phyloP scores from a whole-genome alignment of 2,113 vertebrate species.

The Nannobrachium achirus region DNA sequence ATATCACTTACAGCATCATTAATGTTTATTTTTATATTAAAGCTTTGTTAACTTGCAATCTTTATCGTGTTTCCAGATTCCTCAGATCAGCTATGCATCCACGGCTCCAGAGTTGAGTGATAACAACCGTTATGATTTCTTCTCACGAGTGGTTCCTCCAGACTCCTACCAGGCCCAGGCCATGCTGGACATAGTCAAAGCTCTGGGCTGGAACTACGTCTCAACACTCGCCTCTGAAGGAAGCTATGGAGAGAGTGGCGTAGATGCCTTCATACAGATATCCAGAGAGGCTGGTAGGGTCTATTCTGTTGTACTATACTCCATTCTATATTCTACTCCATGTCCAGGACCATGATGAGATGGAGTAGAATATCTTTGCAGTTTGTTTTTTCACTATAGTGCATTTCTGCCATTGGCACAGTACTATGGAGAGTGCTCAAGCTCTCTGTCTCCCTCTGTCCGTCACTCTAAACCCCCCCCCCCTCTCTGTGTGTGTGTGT shows the following conservation, averaged over 20 bases:
- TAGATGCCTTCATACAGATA: constrained; percentile 90
- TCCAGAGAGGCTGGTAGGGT: constrained; percentile 87
- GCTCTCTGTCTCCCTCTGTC: background rate
- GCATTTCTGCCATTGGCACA: background rate
- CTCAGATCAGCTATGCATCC: constrained; percentile 92
- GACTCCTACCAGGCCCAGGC: constrained; percentile 94
- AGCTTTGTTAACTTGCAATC: too few relatives aligned
- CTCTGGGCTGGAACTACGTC: constrained; percentile 91
- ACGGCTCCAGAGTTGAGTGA: constrained; percentile 92
- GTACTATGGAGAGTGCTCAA: background rate
- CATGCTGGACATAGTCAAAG: constrained; percentile 91
- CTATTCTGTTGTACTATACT: background rate
- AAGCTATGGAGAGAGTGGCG: constrained; percentile 91
- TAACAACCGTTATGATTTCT: constrained; percentile 90
- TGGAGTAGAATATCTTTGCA: too few relatives aligned
- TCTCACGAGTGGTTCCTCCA: constrained; percentile 89
- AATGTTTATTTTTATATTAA: too few relatives aligned
- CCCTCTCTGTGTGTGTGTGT: too few relatives aligned
- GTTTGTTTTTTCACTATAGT: too few relatives aligned
- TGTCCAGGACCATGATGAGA: too few relatives aligned
- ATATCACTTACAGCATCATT: too few relatives aligned
- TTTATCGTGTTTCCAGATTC: constrained; percentile 75
- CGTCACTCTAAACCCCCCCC: background rate
- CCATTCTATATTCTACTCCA: too few relatives aligned
- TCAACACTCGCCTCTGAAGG: constrained; percentile 90